phyloP scores from a whole-genome alignment of 1,140 invertebrate species.

The Zaprionus lachaisei region DNA sequence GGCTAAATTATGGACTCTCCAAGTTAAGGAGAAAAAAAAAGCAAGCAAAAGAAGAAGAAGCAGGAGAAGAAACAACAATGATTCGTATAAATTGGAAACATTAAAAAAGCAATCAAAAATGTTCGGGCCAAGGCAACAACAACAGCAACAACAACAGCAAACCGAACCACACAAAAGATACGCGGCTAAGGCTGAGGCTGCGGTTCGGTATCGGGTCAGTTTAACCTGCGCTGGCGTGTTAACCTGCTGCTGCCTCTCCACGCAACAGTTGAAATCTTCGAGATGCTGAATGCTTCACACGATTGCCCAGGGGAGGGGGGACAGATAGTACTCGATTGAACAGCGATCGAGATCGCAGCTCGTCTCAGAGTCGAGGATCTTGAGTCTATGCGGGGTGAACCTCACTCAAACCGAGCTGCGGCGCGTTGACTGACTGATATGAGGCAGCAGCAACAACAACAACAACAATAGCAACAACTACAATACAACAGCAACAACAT shows the following conservation, averaged over 20 bases:
- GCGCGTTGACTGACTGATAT: constrained; percentile 77
- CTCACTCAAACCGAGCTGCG: constrained; percentile 72
- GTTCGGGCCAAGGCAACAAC: constrained; percentile 72
- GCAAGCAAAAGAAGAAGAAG: neutral
- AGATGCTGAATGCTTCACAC: constrained; percentile 13
- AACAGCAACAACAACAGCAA: constrained; percentile 10
- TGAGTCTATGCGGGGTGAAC: constrained; percentile 59
- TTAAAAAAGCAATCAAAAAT: constrained; percentile 83
- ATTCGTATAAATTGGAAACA: constrained; percentile 83
- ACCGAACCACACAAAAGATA: constrained; percentile 34
- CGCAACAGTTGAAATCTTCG: constrained; percentile 54
- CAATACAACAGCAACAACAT: constrained; percentile 43
- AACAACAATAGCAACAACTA: constrained; percentile 47
- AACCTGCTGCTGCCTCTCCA: constrained; percentile 77
- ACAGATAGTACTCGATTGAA: constrained; percentile 59
- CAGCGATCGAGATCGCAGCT: constrained; percentile 59
- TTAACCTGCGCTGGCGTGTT: constrained; percentile 77
- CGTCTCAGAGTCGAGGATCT: constrained; percentile 30
- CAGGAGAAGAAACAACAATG: constrained; percentile 68
- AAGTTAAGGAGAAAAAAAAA: constrained; percentile 27
- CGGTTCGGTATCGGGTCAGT: constrained; percentile 63
- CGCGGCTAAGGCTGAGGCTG: constrained; percentile 15
- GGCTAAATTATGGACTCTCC: constrained; percentile 79
- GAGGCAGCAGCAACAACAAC: constrained; percentile 59
- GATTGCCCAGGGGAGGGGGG: neutral